Evolutionary conservation across 2,888 invertebrate genomes (phyloP).

Genomic region (Brassicogethes aeneus): DNA sequence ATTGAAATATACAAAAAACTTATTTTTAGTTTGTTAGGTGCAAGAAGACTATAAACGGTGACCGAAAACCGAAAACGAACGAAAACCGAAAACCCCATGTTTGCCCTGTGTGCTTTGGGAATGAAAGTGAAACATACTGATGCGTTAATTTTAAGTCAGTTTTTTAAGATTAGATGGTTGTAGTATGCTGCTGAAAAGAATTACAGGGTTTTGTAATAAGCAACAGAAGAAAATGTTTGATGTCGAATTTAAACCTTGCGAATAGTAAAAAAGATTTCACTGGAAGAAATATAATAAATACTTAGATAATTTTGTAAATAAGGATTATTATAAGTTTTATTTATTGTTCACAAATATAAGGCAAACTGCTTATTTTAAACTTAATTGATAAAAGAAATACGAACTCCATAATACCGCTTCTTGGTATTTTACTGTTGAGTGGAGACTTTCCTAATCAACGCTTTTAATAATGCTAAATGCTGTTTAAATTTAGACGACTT

Average conservation of each 20-base stretch:
- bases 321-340: no score
- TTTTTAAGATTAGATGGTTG: constrained; percentile 73
- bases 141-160: constrained; percentile 81
- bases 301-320: no score
- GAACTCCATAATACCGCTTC: no score
- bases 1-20: background rate
- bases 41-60: constrained; percentile 57
- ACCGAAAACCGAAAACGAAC: constrained; percentile 49
- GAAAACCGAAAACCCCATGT: constrained; percentile 42
- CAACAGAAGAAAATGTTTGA: constrained; percentile 76
- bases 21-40: constrained; percentile 50
- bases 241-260: constrained; percentile 61
- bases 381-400: no score
- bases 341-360: no score
- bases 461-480: no score
- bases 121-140: constrained; percentile 80
- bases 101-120: constrained; percentile 67
- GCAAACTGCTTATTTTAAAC: no score
- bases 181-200: constrained; percentile 67
- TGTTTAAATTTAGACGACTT: no score
- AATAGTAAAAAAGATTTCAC: constrained; percentile 53
- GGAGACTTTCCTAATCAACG: no score
- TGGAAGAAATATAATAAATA: constrained; percentile 78
- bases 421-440: no score
- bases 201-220: constrained; percentile 67